Conservation (phyloP, 2,888 invertebrate genomes). For the Alsophila aescularia region DNA sequence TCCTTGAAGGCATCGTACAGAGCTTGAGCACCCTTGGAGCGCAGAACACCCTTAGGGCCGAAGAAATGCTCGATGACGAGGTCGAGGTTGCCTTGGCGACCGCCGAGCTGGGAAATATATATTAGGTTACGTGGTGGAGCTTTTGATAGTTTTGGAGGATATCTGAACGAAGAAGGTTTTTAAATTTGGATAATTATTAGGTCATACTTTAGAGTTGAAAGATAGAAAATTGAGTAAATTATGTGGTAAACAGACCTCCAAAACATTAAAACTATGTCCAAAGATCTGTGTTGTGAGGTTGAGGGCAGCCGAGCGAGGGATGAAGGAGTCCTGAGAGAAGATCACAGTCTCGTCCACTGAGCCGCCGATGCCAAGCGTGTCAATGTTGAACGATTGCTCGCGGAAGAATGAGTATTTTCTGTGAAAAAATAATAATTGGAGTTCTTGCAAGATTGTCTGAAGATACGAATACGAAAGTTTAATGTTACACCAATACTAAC, state of each 20-base stretch:
- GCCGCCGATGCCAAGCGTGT: conserved; percentile 88
- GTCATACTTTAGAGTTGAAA: too few relatives aligned
- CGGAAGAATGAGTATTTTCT: conserved; percentile 92
- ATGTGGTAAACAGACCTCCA: conserved; percentile 83
- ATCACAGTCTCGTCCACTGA: conserved; percentile 89
- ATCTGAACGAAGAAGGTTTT: too few relatives aligned
- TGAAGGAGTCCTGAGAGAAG: conserved; percentile 92
- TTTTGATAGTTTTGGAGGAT: too few relatives aligned
- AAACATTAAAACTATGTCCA: conserved; percentile 90
- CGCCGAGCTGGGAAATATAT: conserved; percentile 77
- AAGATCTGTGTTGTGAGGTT: conserved; percentile 92
- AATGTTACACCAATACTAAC: too few relatives aligned
- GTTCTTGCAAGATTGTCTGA: too few relatives aligned
- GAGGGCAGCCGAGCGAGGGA: conserved; percentile 88
- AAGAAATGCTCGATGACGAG: conserved; percentile 89
- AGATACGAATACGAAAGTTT: too few relatives aligned
- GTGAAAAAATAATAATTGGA: conserved; percentile 1
- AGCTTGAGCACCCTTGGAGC: conserved; percentile 70
- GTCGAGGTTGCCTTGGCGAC: conserved; percentile 92
- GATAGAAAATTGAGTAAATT: too few relatives aligned
- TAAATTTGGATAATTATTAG: too few relatives aligned
- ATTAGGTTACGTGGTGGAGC: background rate
- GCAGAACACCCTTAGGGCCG: conserved; percentile 88
- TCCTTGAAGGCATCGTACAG: conserved; percentile 62
- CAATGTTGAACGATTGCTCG: conserved; percentile 89